These are phyloP conservation scores for Agrypnus murinus DNA, from an alignment of 2,888 invertebrate species.

Conservation along the genomic window DNA sequence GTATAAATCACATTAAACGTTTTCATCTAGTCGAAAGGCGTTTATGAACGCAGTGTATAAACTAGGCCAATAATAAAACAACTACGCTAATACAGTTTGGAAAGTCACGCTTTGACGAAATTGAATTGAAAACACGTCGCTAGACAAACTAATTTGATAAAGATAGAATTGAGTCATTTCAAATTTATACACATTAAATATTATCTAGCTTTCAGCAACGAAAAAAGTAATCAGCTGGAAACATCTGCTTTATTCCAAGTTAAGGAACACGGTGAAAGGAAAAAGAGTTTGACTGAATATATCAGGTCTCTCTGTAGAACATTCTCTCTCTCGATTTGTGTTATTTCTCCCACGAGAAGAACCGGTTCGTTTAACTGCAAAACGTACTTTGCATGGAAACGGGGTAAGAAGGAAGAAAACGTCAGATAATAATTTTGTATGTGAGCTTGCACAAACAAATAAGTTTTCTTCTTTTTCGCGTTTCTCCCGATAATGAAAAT, in stretches of 20 bases:
- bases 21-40: too few relatives aligned
- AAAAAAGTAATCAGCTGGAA: not conserved
- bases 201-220: constrained; percentile 15
- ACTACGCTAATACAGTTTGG: too few relatives aligned
- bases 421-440: too few relatives aligned
- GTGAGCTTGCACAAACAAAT: too few relatives aligned
- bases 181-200: not conserved
- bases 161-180: too few relatives aligned
- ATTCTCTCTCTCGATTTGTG: constrained; percentile 23
- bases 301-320: constrained; percentile 9
- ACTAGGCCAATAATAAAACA: too few relatives aligned
- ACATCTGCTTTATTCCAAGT: constrained; percentile 7
- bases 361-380: not conserved
- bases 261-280: constrained; percentile 1
- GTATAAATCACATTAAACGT: too few relatives aligned
- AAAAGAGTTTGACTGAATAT: constrained; percentile 25
- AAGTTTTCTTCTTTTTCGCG: too few relatives aligned
- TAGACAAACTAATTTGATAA: too few relatives aligned
- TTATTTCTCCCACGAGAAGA: constrained; percentile 23
- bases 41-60: too few relatives aligned
- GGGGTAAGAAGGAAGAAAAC: too few relatives aligned
- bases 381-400: not conserved
- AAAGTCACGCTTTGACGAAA: not conserved
- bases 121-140: not conserved
- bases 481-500: too few relatives aligned